Base-by-base conservation (phyloP, 2,113 vertebrate genomes). In the Megatriorchis doriae region DNA sequence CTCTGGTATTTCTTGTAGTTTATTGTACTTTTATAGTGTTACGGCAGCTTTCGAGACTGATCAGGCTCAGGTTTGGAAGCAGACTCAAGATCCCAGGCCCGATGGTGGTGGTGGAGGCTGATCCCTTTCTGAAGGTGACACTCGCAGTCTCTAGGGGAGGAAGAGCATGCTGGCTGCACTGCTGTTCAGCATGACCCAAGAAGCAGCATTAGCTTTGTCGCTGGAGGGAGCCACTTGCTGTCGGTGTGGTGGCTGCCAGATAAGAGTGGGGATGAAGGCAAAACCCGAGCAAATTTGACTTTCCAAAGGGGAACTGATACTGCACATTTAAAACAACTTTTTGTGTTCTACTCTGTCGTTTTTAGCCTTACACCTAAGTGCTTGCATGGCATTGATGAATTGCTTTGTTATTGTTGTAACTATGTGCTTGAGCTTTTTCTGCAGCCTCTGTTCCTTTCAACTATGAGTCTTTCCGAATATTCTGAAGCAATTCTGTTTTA, bases 401-500 rank as follows among this genome's bases (percentile, higher is more conserved):
- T 75, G 98, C 97, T 98, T 97, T 98, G 95, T 98, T 93, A 95
- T 84, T 96, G 97, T 98, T 97, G 96, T 98, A 98, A 99, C 97
- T 98, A 77, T 98, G 97, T 98, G 99, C 99, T 98, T 98, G 97
- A 99, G 99, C 99, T 99, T 99, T 98, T 96, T 98, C 98, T 98
- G 98, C 99, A 99, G 99, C 98, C 98, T 99, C 97, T 98, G 97
- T 98, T 98, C 98, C 98, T 99, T 98, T 98, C 98, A 98, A 97
- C 98, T 99, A 97, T 99, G 97, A 98, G 98, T 98, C 98, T 99
- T 99, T 99, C 98, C 98, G 99, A 99, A 99, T 99, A 99, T 99
- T 99, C 99, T 99, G 99, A 99, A 99, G 99, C 99, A 99, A 99
- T 99, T 99, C 99, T 99, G 99, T 99, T 99, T 99, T 99, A 99